These are phyloP conservation scores for Sphinx pinastri DNA, from an alignment of 2,888 invertebrate genomes.

Conservation along the genomic window DNA sequence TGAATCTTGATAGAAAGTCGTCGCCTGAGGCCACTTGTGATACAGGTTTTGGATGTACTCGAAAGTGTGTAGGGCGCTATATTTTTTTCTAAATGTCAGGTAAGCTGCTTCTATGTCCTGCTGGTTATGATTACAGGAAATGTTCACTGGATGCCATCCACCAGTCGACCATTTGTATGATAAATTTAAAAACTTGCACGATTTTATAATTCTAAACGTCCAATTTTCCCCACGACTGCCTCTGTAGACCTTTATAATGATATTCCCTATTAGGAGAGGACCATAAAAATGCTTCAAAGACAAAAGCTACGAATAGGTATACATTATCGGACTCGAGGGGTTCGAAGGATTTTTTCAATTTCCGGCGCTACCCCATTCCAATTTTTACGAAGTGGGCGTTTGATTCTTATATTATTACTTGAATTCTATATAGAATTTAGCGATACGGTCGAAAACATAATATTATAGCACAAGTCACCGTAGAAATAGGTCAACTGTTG, in stretches of 20 bases:
- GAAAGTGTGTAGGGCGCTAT: no score
- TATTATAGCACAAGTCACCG: no score
- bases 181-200: no score
- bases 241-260: not conserved
- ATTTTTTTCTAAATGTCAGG: no score
- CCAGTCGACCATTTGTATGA: no score
- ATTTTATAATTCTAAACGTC: not conserved
- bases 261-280: not conserved
- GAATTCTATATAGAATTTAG: slow-evolving; percentile 1
- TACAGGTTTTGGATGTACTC: no score
- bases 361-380: slow-evolving; percentile 20
- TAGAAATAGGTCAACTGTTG: no score
- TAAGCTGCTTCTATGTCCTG: no score
- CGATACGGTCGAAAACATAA: no score
- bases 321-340: slow-evolving; percentile 17
- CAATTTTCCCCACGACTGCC: not conserved
- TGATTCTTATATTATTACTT: slow-evolving; percentile 16
- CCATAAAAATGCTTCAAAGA: not conserved
- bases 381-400: slow-evolving; percentile 8
- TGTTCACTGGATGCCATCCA: no score
- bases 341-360: slow-evolving; percentile 22
- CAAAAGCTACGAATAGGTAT: not conserved
- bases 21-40: not conserved
- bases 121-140: no score
- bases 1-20: not conserved